phyloP scores from a whole-genome alignment of 2,888 invertebrate genomes.

The Hirtodrosophila trivittata region DNA sequence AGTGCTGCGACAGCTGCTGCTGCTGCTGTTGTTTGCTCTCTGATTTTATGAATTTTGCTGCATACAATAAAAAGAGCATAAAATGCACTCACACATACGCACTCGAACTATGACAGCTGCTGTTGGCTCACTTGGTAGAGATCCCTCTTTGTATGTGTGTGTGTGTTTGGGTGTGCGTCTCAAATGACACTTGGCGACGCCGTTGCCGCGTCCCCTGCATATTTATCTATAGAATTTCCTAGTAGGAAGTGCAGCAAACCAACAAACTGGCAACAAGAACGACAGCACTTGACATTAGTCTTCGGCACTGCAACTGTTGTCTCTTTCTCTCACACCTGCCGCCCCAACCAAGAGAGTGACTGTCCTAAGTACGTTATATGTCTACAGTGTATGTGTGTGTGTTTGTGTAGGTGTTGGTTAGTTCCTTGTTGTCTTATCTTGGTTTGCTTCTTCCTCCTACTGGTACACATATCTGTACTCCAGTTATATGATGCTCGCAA shows the following conservation, averaged over 20 bases:
- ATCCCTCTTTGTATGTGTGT: slow-evolving; percentile 22
- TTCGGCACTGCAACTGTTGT: slow-evolving; percentile 40
- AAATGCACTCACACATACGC: slow-evolving; percentile 49
- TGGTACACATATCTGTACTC: slow-evolving; percentile 19
- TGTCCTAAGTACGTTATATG: not conserved
- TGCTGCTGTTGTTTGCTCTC: slow-evolving; percentile 46
- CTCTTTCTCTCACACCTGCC: slow-evolving; percentile 55
- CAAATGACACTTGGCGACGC: slow-evolving; percentile 74
- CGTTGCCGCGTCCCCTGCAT: slow-evolving; percentile 50
- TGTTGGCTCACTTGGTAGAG: slow-evolving; percentile 8
- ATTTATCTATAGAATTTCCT: slow-evolving; percentile 70
- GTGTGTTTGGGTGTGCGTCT: slow-evolving; percentile 56
- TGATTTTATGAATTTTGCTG: slow-evolving; percentile 65
- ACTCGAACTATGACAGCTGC: slow-evolving; percentile 50
- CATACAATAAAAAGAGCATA: slow-evolving; percentile 64
- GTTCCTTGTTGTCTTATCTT: slow-evolving; percentile 20
- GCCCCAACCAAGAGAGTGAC: slow-evolving; percentile 14
- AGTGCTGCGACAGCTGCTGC: slow-evolving; percentile 50
- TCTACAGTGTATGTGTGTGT: slow-evolving; percentile 3
- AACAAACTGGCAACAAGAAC: slow-evolving; percentile 18
- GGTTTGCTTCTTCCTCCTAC: not conserved
- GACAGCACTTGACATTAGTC: slow-evolving; percentile 66
- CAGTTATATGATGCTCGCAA: slow-evolving; percentile 57
- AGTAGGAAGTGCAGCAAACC: slow-evolving; percentile 70
- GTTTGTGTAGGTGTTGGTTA: slow-evolving; percentile 38